Conservation (phyloP, 2,888 invertebrate genomes). For the Dasypolia templi region DNA sequence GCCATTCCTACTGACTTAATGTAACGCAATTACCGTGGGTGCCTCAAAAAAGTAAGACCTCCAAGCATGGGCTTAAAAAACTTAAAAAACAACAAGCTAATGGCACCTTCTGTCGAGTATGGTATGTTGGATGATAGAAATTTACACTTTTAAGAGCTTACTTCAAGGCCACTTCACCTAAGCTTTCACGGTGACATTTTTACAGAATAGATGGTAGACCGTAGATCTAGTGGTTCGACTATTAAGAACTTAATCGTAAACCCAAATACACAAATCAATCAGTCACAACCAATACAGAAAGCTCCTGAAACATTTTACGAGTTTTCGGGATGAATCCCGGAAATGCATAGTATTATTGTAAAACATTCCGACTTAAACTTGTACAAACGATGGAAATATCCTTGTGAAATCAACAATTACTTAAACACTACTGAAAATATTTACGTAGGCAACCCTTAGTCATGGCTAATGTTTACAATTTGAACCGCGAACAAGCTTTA, state of each 20-base stretch:
- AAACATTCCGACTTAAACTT: constrained; percentile 21
- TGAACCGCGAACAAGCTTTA: constrained; percentile 21
- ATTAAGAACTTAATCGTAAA: constrained; percentile 11
- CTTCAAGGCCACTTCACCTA: neutral
- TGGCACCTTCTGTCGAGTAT: no score
- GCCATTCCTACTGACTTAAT: no score
- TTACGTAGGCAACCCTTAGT: constrained; percentile 47
- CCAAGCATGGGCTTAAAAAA: no score
- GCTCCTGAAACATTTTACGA: constrained; percentile 26
- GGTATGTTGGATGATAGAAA: no score
- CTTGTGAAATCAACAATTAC: constrained; percentile 49
- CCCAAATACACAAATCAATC: constrained; percentile 31
- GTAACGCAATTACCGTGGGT: no score
- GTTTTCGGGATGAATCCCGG: constrained; percentile 20
- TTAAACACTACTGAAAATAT: constrained; percentile 48
- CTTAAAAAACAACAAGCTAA: no score
- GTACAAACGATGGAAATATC: constrained; percentile 42
- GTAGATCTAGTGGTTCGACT: neutral
- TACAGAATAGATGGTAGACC: neutral
- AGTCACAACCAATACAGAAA: constrained; percentile 11
- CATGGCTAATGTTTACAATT: constrained; percentile 42
- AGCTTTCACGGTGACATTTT: neutral
- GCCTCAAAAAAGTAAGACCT: no score
- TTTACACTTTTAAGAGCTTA: neutral
- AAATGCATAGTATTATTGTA: constrained; percentile 24